Evolutionary conservation across 2,113 vertebrate species (phyloP), one percentile per base, ranked within the genome.

Genomic region (Protomyctophum bolini): DNA sequence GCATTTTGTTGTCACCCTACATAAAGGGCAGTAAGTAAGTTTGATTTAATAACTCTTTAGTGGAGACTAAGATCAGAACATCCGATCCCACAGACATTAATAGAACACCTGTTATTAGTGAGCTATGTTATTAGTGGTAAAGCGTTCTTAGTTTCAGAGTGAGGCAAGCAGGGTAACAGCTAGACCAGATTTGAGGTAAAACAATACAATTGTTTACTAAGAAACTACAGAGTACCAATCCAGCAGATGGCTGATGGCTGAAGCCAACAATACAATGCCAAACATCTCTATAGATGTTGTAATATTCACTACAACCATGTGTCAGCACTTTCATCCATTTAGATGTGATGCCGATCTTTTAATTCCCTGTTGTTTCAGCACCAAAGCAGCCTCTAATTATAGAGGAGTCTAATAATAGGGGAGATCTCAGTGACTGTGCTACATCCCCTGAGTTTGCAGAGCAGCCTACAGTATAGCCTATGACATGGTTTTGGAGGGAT

Each of bases 311-410:
- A 54, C n/a, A 47, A 76, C 68, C 54, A 65, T 66, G 62, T 66
- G 68, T 58, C 61, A 73, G 41, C 49, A 58, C 29, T 75, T 78
- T 11, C 14, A 49, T 75, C 12, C 47, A 73, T 64, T 71, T 29
- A 41, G 68, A 69, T 63, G 50, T 70, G 76, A 63, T 28, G 64
- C 50, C 61, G 73, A 80, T 63, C 66, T 71, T 80, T 81, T 73
- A 77, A 82, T 70, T 88, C 79, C 72, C 72, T 8, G 68, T 60
- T 68, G 82, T 80, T 77, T 75, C 63, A 84, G 73, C 68, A 65
- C 77, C 76, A 77, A 79, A 81, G 73, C 69, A 58, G 33, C 45
- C 54, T 48, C 70, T 86, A 80, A 77, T 76, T 79, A 82, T 72
- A 77, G 61, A 59, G 10, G 61, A 54, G 8, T 73, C 79, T 81